phyloP scores from a whole-genome alignment of 2,797 vertebrate species.

The Eospalax fontanierii region DNA sequence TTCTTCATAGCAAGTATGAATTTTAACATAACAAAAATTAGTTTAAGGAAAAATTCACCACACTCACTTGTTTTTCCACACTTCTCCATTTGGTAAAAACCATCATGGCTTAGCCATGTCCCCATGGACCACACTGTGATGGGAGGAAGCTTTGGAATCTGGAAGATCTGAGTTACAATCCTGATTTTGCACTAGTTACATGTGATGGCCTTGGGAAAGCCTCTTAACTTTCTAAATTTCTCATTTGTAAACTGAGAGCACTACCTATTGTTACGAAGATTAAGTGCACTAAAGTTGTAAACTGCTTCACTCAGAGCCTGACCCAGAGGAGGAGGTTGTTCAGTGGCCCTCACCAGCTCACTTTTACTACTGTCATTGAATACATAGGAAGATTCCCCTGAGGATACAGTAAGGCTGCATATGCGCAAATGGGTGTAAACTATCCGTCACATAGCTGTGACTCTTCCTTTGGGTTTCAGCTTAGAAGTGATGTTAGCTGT shows the following conservation, averaged over 20 bases:
- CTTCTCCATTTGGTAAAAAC: constrained; percentile 22
- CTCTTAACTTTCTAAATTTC: neutral
- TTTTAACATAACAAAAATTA: neutral
- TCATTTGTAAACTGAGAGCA: neutral
- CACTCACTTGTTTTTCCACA: neutral
- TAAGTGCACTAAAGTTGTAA: neutral
- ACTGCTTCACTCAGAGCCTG: neutral
- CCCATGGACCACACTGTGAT: too few species aligned
- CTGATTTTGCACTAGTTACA: neutral
- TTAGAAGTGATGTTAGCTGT: constrained; percentile 27
- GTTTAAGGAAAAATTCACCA: neutral
- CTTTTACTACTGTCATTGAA: neutral
- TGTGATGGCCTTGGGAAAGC: neutral
- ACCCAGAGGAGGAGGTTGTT: neutral
- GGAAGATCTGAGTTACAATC: neutral
- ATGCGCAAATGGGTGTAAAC: fast-evolving
- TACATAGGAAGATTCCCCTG: neutral
- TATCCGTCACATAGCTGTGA: neutral
- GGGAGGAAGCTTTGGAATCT: neutral
- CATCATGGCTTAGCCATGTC: neutral
- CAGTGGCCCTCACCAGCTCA: neutral
- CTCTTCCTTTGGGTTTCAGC: neutral
- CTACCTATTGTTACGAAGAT: neutral
- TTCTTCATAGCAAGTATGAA: neutral
- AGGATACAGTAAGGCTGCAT: neutral